Evolutionary conservation across 1,140 invertebrate genomes (phyloP).

Genomic region (Pseudomyrmex cubaensis): DNA sequence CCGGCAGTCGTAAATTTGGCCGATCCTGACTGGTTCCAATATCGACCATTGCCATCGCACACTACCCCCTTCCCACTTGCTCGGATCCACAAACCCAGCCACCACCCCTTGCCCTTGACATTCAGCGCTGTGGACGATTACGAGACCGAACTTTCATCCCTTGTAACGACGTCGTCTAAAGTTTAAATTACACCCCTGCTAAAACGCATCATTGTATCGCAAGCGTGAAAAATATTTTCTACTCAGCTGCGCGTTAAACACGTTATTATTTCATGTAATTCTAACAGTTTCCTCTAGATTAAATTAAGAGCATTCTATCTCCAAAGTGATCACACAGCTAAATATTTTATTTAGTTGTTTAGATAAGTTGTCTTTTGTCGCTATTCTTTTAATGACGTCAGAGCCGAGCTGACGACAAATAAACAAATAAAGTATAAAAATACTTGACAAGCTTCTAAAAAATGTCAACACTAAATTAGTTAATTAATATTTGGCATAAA

Average conservation of each 20-base stretch:
- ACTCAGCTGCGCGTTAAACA: neutral
- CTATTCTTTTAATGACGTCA: too few relatives aligned
- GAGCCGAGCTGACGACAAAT: too few relatives aligned
- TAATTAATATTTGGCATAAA: neutral
- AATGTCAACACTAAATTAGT: too few relatives aligned
- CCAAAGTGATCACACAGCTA: too few relatives aligned
- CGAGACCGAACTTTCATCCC: slow-evolving; percentile 56
- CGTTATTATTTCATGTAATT: slow-evolving; percentile 8
- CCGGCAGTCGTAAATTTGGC: slow-evolving; percentile 65
- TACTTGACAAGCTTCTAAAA: too few relatives aligned
- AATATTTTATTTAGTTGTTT: too few relatives aligned
- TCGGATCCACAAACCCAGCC: slow-evolving; percentile 36
- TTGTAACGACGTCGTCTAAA: slow-evolving; percentile 48
- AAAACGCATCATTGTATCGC: slow-evolving; percentile 36
- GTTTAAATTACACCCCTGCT: slow-evolving; percentile 46
- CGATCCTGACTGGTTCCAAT: slow-evolving; percentile 64
- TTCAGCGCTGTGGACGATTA: slow-evolving; percentile 64
- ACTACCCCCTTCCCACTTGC: neutral
- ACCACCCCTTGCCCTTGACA: slow-evolving; percentile 75
- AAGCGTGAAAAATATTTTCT: slow-evolving; percentile 27
- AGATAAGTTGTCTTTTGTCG: too few relatives aligned
- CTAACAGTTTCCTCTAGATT: neutral
- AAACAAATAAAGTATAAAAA: neutral
- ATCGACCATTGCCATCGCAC: slow-evolving; percentile 66
- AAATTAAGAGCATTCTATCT: neutral